Base-by-base conservation (phyloP, 2,797 vertebrate species). In the Pseudopleuronectes americanus region DNA sequence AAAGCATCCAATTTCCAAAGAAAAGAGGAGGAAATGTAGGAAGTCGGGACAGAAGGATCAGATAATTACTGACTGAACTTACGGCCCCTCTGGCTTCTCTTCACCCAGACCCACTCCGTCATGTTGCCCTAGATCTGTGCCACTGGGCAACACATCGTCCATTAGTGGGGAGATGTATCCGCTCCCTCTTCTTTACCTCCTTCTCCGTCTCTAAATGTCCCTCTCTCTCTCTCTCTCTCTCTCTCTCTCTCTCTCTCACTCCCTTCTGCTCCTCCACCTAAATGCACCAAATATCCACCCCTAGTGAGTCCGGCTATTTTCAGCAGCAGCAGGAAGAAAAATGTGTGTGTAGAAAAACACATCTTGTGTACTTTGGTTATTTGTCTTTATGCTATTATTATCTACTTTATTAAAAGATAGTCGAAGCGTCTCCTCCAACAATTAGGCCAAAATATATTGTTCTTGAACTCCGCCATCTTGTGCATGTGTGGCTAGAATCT, bases 61-160 rank as follows among this genome's bases (percentile, higher is more conserved):
- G 60, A 82, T 88, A 76, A 87, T 90, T 81, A 85, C 77, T 76
- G 60, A 68, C 31, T 71, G 77, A 74, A 48, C 49, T 70, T 8
- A 26, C 66, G 73, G 84, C 76, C 85, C 85, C 70, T 53, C 59
- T 83, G 71, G 78, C 76, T 73, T 68, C 56, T 61, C 55, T 79
- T 83, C 77, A 65, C 85, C 77, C 51, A 19, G 73, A 55, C 57
- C 64, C 80, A 65, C 83, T 90, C 77, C 26, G 71, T 92, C 90
- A 91, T 85, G 74, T 71, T 91, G 89, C 64, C 90, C 87, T 84
- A 92, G 80, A 90, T 92, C 67, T 81, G 59, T 74, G 70, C 77
- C 74, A 51, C 62, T 65, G 68, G 76, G 74, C 66, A 75, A 71
- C 49, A 26, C 64, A 68, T 74, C 75, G 64, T 61, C 68, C 68